Conservation (phyloP, 1,140 invertebrate genomes). For the Rhynchophorus ferrugineus region DNA sequence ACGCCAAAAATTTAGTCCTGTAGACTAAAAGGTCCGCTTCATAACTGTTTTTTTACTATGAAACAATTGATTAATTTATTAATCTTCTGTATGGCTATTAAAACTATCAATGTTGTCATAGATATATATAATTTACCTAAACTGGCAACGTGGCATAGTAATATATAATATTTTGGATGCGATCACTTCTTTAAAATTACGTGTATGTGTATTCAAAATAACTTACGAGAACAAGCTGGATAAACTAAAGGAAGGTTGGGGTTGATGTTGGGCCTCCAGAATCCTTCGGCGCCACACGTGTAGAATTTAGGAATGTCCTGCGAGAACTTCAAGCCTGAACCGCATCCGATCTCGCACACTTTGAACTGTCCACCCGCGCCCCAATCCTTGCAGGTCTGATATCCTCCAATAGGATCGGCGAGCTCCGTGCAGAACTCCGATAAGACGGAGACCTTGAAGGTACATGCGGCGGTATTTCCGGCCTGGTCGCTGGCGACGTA, state of each 20-base stretch:
- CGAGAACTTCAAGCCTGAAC: conserved; percentile 79
- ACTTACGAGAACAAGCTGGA: conserved; percentile 81
- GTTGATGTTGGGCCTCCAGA: conserved; percentile 83
- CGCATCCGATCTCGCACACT: conserved; percentile 83
- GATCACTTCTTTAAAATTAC: no score
- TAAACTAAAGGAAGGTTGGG: conserved; percentile 74
- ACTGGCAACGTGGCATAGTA: no score
- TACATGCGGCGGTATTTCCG: conserved; percentile 85
- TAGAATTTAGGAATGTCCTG: conserved; percentile 89
- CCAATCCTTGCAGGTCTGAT: conserved; percentile 90
- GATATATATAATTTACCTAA: no score
- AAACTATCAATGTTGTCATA: no score
- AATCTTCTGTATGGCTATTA: no score
- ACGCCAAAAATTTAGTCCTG: no score
- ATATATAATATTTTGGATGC: no score
- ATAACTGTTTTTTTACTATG: no score
- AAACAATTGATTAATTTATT: no score
- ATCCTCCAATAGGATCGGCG: conserved; percentile 80
- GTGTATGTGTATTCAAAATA: no score
- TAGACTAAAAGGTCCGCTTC: no score
- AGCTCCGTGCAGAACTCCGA: conserved; percentile 85
- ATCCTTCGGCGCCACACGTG: conserved; percentile 92
- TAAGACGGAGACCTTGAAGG: conserved; percentile 87
- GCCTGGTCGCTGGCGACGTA: conserved; percentile 89
- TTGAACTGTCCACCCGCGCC: conserved; percentile 93